Conservation (phyloP, 2,797 vertebrate genomes). For the Pangasius mekongensis region DNA sequence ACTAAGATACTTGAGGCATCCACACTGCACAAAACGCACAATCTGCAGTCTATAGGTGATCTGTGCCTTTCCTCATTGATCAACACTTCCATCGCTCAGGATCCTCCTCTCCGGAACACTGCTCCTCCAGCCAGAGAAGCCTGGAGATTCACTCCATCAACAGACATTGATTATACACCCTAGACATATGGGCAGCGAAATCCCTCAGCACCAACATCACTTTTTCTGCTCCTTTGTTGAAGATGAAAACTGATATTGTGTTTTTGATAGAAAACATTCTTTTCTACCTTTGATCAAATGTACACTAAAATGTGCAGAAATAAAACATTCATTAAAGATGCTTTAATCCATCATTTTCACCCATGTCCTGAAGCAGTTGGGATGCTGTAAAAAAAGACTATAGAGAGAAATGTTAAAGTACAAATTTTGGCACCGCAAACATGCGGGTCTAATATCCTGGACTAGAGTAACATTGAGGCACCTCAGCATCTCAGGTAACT, state of each 20-base stretch:
- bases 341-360: not conserved
- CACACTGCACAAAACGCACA: not conserved
- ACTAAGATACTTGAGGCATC: not conserved
- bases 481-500: not conserved
- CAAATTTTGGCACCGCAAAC: not conserved
- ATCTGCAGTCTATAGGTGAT: constrained; percentile 20
- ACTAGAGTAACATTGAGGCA: not conserved
- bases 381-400: not conserved
- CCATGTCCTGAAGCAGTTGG: not conserved
- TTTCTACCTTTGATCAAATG: not conserved
- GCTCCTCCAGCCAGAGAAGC: not conserved
- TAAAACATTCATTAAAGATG: not conserved
- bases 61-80: constrained; percentile 24
- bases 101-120: constrained; percentile 10
- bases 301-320: not conserved
- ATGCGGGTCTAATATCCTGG: not conserved
- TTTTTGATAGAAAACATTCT: not conserved
- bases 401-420: not conserved
- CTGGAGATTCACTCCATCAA: constrained; percentile 40
- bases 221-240: constrained; percentile 28
- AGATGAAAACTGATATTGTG: not conserved
- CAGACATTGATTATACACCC: constrained; percentile 26
- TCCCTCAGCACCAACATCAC: constrained; percentile 15
- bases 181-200: constrained; percentile 19
- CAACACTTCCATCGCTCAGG: constrained; percentile 27